phyloP scores from a whole-genome alignment of 2,888 invertebrate species.

The Prenolepis imparis region DNA sequence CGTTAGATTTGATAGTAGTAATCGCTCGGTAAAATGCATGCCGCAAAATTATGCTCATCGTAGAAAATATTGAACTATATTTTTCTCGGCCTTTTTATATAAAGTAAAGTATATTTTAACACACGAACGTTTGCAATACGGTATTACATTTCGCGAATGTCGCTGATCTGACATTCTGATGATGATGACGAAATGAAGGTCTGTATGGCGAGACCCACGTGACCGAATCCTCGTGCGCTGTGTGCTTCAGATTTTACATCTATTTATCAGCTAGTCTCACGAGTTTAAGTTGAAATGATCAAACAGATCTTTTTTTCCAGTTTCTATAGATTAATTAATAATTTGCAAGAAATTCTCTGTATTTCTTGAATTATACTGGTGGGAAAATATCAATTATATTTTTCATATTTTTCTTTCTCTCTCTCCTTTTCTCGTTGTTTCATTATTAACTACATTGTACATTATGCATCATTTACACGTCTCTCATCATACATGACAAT shows the following conservation, averaged over 20 bases:
- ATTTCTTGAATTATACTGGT: background rate
- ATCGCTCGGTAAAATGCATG: constrained; percentile 21
- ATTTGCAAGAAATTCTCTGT: background rate
- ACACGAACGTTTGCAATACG: constrained; percentile 16
- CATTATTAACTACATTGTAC: constrained; percentile 27
- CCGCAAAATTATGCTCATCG: constrained; percentile 40
- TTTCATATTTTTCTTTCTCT: background rate
- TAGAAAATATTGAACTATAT: constrained; percentile 19
- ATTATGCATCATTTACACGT: background rate
- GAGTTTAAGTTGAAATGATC: background rate
- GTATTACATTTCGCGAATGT: constrained; percentile 20
- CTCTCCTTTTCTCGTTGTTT: background rate
- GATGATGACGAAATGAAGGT: constrained; percentile 11
- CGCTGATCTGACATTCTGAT: background rate
- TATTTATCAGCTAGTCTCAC: background rate
- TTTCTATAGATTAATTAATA: background rate
- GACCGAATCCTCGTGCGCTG: constrained; percentile 65
- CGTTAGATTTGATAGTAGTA: background rate
- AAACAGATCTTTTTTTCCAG: background rate
- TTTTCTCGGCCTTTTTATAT: constrained; percentile 6
- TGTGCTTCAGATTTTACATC: constrained; percentile 26
- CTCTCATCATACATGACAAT: background rate
- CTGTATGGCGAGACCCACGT: constrained; percentile 58
- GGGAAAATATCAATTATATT: constrained; percentile 6
- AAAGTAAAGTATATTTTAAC: constrained; percentile 8